A percentile compares a stretch with the other conserved stretches of the same genome.
Evolutionary conservation across 92 coral and sea anemone genomes (phyloP).

Genomic region (Pocillopora meandrina): DNA sequence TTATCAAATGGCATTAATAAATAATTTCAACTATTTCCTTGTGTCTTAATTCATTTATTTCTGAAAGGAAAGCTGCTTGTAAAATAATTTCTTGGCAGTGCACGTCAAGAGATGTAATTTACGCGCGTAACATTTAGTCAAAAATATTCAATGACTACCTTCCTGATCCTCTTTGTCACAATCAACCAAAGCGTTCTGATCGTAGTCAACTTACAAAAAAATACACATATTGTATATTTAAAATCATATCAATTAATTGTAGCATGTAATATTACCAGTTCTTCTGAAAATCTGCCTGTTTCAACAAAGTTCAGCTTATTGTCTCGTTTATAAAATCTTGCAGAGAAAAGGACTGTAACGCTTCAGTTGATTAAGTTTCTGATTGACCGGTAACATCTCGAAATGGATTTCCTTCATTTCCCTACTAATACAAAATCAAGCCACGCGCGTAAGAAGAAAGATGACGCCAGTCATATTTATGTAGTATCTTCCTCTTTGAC

Average conservation of each 20-base stretch:
- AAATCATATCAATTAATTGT: neutral
- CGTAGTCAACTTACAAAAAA: no score
- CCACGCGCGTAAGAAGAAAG: neutral
- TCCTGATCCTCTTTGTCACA: no score
- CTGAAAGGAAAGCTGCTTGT: no score
- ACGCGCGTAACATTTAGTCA: no score
- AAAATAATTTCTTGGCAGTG: no score
- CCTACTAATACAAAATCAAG: neutral
- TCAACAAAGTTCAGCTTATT: neutral
- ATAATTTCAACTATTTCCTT: no score
- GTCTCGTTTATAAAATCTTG: neutral
- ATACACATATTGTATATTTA: no score
- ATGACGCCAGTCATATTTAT: neutral
- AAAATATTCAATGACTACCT: no score
- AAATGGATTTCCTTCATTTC: neutral
- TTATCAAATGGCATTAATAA: no score
- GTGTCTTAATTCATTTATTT: no score
- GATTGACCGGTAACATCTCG: neutral
- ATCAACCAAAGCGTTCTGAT: no score
- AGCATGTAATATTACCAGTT: neutral
- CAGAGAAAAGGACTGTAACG: neutral
- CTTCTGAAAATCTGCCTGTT: constrained; percentile 4
- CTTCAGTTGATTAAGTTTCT: neutral
- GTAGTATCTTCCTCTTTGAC: neutral
- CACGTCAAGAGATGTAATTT: no score